Conservation (phyloP, 1,140 invertebrate species). For the Amyelois transitella region DNA sequence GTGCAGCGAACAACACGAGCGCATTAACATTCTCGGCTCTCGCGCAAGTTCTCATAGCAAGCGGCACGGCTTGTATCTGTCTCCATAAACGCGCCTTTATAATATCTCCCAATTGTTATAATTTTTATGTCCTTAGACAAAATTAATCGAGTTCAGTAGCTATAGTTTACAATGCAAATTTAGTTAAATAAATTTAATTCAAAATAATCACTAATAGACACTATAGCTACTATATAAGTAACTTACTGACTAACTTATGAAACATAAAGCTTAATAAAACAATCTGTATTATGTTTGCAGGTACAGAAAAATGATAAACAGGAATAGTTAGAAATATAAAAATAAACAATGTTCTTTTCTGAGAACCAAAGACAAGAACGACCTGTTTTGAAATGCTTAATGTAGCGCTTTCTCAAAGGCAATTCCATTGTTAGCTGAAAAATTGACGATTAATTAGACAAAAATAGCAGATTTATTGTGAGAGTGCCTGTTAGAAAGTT, state of each 20-base stretch:
- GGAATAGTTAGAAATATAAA: no score
- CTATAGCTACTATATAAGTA: no score
- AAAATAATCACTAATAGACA: no score
- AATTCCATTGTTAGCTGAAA: constrained; percentile 1
- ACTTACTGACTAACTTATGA: no score
- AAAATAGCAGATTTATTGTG: neutral
- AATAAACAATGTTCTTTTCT: constrained; percentile 60
- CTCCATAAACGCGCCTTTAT: constrained; percentile 5
- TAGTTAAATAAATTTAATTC: no score
- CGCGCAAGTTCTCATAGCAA: constrained; percentile 48
- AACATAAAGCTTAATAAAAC: no score
- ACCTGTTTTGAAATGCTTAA: constrained; percentile 1
- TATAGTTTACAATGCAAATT: no score
- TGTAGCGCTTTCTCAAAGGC: neutral
- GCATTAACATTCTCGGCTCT: constrained; percentile 56
- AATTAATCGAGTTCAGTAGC: no score
- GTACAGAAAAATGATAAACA: no score
- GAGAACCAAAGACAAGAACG: constrained; percentile 21
- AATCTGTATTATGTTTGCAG: no score
- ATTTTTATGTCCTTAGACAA: neutral
- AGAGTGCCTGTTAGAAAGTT: neutral
- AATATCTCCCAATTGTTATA: neutral
- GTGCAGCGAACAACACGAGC: constrained; percentile 44
- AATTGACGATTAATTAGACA: constrained; percentile 1
- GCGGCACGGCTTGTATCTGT: constrained; percentile 26